Base-by-base conservation (phyloP, 1,140 invertebrate species). In the Plectrocnemia conspersa region DNA sequence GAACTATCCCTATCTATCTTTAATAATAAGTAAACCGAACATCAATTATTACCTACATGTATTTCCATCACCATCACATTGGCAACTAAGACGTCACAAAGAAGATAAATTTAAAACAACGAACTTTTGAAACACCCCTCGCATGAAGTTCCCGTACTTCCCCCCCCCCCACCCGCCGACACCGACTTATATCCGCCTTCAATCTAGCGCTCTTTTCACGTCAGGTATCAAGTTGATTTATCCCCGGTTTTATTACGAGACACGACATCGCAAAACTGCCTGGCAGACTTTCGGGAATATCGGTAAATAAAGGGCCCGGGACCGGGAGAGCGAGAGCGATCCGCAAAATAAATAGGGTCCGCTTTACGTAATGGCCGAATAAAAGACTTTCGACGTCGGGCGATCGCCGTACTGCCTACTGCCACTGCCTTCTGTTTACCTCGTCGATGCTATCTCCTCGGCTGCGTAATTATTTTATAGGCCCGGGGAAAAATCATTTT, bases 221-320 rank as follows among this genome's bases (percentile, higher is more conserved):
- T 13, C 35, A 38, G 35, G 35, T 38, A 38, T 38, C 35, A 38
- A 38, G 10, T 38, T 38, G 35, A 38, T 38, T 38, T 38, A 38
- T 38, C 18, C 35, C 35, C 27, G 10, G 13, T 38, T 38, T 38
- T 38, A 38, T 38, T 38, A 16, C 35, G 35, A 38, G 18, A 38
- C 35, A 38, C 35, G 35, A 38, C 35, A 38, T 10, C 35, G 13
- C 35, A 38, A 38, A 38, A 38, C 35, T 38, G 18, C 6, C 27
- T n/a, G n/a, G n/a, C n/a, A n/a, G n/a, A 38, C 35, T 38, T 38
- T 38, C 35, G 35, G n/a, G 15, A 38, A 38, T 15, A 4, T 9
- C 35, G 35, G 27, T 15, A 38, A 38, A 38, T 38, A 38, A 38
- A 38, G 18, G 35, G 15, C 18, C 35, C 10, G 7, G 18, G 11